Conservation (phyloP, 2,113 vertebrate genomes). For the Erythrocercus mccallii region DNA sequence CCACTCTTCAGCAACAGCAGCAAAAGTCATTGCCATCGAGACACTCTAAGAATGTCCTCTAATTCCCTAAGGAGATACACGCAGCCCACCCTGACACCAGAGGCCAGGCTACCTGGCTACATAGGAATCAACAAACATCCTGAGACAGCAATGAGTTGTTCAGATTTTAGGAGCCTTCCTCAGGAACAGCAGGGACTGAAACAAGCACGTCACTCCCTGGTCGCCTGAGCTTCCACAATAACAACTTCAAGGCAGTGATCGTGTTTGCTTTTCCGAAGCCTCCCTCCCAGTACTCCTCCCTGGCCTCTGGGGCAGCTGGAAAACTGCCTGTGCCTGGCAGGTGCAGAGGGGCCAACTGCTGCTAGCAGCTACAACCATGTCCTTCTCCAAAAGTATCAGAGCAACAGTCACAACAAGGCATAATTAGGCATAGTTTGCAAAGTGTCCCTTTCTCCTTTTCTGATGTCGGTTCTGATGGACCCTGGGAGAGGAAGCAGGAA, state of each 20-base stretch:
- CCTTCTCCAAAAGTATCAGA: background rate
- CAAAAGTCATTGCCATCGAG: accelerated
- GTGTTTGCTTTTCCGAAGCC: background rate
- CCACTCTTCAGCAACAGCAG: background rate
- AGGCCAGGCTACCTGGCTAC: background rate
- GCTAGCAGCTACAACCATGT: background rate
- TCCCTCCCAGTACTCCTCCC: background rate
- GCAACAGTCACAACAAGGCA: background rate
- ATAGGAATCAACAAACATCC: accelerated
- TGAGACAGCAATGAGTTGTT: background rate
- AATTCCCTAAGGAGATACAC: background rate
- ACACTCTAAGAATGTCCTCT: background rate
- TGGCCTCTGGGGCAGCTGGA: background rate
- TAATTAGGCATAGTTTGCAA: background rate
- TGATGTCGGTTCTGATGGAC: background rate
- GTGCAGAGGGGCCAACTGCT: background rate
- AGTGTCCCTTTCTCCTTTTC: background rate
- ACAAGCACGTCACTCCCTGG: background rate
- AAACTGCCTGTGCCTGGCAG: background rate
- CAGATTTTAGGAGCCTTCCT: background rate
- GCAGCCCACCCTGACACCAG: background rate
- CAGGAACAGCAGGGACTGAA: background rate
- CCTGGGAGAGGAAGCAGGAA: background rate
- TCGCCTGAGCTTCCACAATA: background rate
- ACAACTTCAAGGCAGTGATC: background rate